A percentile compares a stretch with the other conserved stretches of the same genome.
These are phyloP conservation scores for Amazona guildingii DNA, from an alignment of 2,113 vertebrate species.

Conservation along the genomic window DNA sequence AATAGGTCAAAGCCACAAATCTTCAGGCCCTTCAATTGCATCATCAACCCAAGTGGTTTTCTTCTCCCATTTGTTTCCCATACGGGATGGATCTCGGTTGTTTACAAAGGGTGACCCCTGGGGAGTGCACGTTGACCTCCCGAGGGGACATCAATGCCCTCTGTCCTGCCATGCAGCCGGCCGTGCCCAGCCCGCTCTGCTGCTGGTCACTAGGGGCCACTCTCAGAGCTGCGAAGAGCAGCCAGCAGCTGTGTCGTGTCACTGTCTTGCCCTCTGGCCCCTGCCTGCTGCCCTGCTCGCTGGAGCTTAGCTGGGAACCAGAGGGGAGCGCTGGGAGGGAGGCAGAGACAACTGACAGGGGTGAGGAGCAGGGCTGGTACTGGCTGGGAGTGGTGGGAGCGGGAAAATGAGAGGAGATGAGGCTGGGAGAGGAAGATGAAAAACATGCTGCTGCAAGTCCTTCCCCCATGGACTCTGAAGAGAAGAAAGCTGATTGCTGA, in stretches of 20 bases:
- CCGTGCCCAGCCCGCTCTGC: neutral
- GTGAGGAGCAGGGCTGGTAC: neutral
- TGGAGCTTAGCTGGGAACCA: constrained; percentile 34
- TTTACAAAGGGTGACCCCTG: neutral
- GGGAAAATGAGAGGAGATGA: neutral
- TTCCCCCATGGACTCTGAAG: neutral
- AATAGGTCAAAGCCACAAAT: neutral
- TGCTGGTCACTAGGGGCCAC: constrained; percentile 29
- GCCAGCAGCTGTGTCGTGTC: constrained; percentile 43
- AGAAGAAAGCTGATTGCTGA: constrained; percentile 17
- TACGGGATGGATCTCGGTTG: neutral
- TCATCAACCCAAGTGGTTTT: neutral
- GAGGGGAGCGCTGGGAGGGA: neutral
- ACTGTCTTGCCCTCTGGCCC: neutral
- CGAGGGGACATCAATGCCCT: fast-evolving
- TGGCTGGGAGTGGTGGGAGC: neutral
- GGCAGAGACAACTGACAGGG: neutral
- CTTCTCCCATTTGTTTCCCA: neutral
- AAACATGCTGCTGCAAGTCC: constrained; percentile 51
- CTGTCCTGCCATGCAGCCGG: fast-evolving
- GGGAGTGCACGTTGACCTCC: neutral
- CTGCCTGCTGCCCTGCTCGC: neutral
- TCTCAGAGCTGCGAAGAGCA: neutral
- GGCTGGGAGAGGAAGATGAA: constrained; percentile 4
- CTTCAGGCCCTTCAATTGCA: neutral